Conservation (phyloP, 2,888 invertebrate species). For the Magallana nippona region DNA sequence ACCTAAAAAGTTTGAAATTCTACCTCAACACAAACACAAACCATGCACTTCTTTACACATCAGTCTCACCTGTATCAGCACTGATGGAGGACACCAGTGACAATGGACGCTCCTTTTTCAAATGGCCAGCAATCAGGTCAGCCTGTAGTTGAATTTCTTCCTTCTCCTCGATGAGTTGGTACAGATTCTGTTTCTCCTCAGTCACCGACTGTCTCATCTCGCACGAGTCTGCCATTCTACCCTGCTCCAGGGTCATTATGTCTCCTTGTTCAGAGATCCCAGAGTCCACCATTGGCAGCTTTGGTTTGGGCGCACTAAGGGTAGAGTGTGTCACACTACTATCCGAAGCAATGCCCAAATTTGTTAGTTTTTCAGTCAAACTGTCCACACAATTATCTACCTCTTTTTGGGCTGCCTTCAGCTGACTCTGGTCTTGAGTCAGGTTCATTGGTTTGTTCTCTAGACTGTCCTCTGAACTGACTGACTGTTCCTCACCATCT, state of each 20-base stretch:
- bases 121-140: conserved; percentile 70
- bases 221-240: conserved; percentile 48
- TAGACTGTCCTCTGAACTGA: conserved; percentile 26
- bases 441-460: conserved; percentile 7
- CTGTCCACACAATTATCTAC: conserved; percentile 37
- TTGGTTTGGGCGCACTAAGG: conserved; percentile 47
- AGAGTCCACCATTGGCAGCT: conserved; percentile 68
- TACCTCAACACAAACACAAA: too few relatives aligned
- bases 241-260: conserved; percentile 34
- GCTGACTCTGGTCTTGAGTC: conserved; percentile 7
- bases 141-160: conserved; percentile 61
- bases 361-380: conserved; percentile 53
- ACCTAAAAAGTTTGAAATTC: too few relatives aligned
- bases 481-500: conserved; percentile 46
- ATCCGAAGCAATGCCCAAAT: conserved; percentile 52
- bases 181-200: conserved; percentile 27
- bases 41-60: background rate
- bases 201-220: conserved; percentile 45
- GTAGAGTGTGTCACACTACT: conserved; percentile 45
- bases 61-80: conserved; percentile 88
- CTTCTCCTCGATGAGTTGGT: conserved; percentile 45
- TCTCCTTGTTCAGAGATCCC: conserved; percentile 63
- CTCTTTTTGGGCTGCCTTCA: background rate
- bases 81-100: conserved; percentile 83
- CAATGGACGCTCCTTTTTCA: conserved; percentile 73